Conservation (phyloP, 2,888 invertebrate species). For the Tenthredo amoena region DNA sequence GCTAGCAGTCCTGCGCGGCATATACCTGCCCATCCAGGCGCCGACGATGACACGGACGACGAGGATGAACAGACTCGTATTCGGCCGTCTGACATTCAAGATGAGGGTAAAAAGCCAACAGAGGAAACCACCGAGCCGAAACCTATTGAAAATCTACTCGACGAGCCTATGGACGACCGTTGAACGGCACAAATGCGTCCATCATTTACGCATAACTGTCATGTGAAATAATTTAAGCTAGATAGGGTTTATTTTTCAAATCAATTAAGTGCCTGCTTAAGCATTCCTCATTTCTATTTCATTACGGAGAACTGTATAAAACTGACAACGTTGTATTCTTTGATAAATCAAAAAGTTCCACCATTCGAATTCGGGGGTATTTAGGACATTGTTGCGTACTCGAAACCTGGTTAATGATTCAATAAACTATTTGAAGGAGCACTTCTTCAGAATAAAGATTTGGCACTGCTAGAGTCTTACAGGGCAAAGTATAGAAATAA, state of each 20-base stretch:
- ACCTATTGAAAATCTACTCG: slow-evolving; percentile 70
- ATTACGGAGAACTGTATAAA: neutral
- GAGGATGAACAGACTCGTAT: slow-evolving; percentile 78
- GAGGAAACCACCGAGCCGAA: slow-evolving; percentile 50
- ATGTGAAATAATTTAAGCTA: neutral
- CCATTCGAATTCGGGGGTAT: neutral
- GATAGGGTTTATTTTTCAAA: neutral
- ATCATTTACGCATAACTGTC: neutral
- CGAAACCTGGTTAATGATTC: neutral
- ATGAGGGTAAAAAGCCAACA: neutral
- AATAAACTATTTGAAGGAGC: neutral
- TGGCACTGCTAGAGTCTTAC: neutral
- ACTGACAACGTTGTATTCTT: neutral
- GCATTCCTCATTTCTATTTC: neutral
- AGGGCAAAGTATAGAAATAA: neutral
- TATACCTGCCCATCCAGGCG: slow-evolving; percentile 85
- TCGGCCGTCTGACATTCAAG: slow-evolving; percentile 7
- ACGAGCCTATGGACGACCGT: slow-evolving; percentile 68
- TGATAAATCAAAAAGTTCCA: neutral
- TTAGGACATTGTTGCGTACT: neutral
- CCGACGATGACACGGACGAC: slow-evolving; percentile 82
- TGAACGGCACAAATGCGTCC: neutral
- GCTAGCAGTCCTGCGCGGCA: slow-evolving; percentile 80
- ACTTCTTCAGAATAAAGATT: no score
- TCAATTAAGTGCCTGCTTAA: neutral